phyloP scores from a whole-genome alignment of 2,113 vertebrate species.

The Lathamus discolor region DNA sequence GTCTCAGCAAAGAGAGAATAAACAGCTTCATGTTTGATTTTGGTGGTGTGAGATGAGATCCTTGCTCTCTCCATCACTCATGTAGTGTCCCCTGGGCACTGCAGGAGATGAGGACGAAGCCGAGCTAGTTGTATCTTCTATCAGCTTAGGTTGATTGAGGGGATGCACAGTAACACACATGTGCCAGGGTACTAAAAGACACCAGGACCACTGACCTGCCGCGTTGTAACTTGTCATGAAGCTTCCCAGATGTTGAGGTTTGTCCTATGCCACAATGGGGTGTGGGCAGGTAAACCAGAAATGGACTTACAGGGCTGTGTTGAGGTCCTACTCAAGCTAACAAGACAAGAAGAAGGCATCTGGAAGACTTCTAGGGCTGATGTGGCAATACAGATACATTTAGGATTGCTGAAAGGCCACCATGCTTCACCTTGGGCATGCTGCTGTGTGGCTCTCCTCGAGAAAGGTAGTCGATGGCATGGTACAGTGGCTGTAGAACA shows the following conservation, averaged over 20 bases:
- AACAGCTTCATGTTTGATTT: not conserved
- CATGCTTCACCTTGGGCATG: not conserved
- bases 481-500: not conserved
- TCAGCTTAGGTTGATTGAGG: not conserved
- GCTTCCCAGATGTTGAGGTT: not conserved
- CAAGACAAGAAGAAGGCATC: not conserved
- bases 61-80: not conserved
- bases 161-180: not conserved
- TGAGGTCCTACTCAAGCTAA: not conserved
- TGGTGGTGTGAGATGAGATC: not conserved
- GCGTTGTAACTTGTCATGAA: not conserved
- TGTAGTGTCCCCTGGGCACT: not conserved
- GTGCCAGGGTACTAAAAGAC: not conserved
- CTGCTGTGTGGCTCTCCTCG: not conserved
- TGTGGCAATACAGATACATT: fast-evolving
- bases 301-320: not conserved
- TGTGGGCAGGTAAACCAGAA: not conserved
- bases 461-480: fast-evolving
- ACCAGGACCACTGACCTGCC: not conserved
- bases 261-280: fast-evolving
- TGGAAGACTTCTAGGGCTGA: not conserved
- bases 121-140: not conserved
- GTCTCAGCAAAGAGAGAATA: not conserved
- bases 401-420: not conserved
- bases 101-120: not conserved